These are phyloP conservation scores for Archivesica marissinica DNA, from an alignment of 1,140 invertebrate genomes.

Conservation along the genomic window DNA sequence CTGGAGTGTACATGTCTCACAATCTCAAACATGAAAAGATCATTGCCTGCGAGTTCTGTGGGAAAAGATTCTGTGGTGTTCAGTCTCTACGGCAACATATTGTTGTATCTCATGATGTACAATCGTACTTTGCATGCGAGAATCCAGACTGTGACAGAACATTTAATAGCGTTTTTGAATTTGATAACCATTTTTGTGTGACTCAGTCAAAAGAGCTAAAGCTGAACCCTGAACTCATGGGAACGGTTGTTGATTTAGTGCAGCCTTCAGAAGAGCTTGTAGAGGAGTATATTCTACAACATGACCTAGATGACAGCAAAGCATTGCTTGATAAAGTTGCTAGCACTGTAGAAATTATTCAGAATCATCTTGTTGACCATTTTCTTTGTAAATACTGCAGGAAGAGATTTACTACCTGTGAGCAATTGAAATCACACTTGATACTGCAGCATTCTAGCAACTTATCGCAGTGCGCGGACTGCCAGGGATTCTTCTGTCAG, in stretches of 20 bases:
- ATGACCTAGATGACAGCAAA: neutral
- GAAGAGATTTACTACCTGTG: neutral
- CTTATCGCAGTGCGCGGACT: neutral
- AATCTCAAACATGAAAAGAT: neutral
- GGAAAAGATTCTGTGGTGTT: constrained; percentile 1
- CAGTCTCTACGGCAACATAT: neutral
- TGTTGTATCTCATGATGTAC: neutral
- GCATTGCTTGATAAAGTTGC: neutral
- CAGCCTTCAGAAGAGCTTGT: neutral
- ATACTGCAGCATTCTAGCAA: neutral
- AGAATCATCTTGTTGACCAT: neutral
- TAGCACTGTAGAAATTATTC: neutral
- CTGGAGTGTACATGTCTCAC: neutral
- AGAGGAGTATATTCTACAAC: neutral
- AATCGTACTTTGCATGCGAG: neutral
- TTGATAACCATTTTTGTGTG: neutral
- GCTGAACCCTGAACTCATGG: neutral
- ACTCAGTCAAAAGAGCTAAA: neutral
- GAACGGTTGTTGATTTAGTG: neutral
- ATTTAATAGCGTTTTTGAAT: neutral
- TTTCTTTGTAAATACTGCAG: neutral
- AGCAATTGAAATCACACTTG: neutral
- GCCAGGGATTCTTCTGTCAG: neutral
- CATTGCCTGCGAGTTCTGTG: neutral
- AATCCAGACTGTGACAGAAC: neutral